These are phyloP conservation scores for Pristionchus pacificus DNA, from an alignment of 1,140 invertebrate genomes.

Conservation along the genomic window DNA sequence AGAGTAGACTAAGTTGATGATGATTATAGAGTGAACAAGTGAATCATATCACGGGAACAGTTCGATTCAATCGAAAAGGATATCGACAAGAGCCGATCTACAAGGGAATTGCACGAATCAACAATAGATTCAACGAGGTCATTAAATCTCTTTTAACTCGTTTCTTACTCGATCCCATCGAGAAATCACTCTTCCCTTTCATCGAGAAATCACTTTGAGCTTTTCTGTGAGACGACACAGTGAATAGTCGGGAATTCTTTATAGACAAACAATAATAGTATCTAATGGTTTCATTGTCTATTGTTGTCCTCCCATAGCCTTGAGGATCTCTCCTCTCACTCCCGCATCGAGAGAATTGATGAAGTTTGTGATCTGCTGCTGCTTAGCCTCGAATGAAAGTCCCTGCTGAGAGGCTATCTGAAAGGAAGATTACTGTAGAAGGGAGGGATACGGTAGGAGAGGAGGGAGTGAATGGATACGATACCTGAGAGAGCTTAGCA, in stretches of 20 bases:
- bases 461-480: background rate
- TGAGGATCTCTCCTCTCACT: slow-evolving; percentile 46
- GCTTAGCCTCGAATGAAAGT: slow-evolving; percentile 32
- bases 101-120: slow-evolving; percentile 39
- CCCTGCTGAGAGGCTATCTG: background rate
- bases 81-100: slow-evolving; percentile 33
- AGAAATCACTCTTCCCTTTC: background rate
- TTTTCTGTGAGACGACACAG: background rate
- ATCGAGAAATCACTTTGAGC: slow-evolving; percentile 3
- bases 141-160: slow-evolving; percentile 1
- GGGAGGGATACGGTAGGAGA: background rate
- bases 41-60: slow-evolving; percentile 36
- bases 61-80: slow-evolving; percentile 31
- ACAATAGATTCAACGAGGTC: slow-evolving; percentile 47
- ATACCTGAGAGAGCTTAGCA: background rate
- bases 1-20: background rate
- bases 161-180: slow-evolving; percentile 1
- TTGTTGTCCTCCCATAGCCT: slow-evolving; percentile 43
- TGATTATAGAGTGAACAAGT: slow-evolving; percentile 31
- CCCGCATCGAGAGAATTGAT: slow-evolving; percentile 36
- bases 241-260: background rate
- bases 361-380: slow-evolving; percentile 42
- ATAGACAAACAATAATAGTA: slow-evolving; percentile 2
- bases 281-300: background rate
- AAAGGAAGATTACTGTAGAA: background rate